Percentiles rank a stretch among this genome's conserved stretches.
Conservation (phyloP, 2,888 invertebrate genomes). For the Prostheceraeus crozeri region DNA sequence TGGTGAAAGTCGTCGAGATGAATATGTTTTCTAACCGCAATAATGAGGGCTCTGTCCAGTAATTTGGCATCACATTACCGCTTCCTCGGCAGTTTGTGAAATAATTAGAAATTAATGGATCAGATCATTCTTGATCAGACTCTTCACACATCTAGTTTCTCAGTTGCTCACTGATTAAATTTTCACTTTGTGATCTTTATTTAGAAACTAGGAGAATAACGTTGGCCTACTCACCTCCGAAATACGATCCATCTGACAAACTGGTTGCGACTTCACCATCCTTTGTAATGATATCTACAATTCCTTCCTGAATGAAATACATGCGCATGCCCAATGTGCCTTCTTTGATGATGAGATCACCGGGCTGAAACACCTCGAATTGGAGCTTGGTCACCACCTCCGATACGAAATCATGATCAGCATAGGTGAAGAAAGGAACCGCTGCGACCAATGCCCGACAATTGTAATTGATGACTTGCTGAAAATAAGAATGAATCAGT, state of each 20-base stretch:
- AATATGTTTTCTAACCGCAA: no score
- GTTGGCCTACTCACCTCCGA: constrained; percentile 67
- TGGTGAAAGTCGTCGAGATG: no score
- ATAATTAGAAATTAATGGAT: no score
- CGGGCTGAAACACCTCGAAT: constrained; percentile 91
- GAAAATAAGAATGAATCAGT: constrained; percentile 12
- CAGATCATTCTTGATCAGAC: no score
- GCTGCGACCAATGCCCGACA: constrained; percentile 89
- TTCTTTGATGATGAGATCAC: constrained; percentile 60
- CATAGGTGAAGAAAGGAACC: constrained; percentile 91
- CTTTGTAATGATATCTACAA: constrained; percentile 63
- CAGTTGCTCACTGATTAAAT: no score
- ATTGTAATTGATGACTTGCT: constrained; percentile 92
- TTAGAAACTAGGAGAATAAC: no score
- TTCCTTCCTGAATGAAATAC: constrained; percentile 93
- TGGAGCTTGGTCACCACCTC: constrained; percentile 90
- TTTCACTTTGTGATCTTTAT: no score
- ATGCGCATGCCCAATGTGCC: constrained; percentile 93
- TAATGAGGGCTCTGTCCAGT: no score
- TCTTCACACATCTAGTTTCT: no score
- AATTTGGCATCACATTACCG: no score
- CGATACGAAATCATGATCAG: constrained; percentile 89
- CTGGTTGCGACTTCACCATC: constrained; percentile 87
- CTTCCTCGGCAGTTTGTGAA: no score
- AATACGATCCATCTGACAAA: constrained; percentile 91